Evolutionary conservation across 2,113 vertebrate species (phyloP), one percentile per base, ranked within the genome.

Genomic region (Clarias magur): DNA sequence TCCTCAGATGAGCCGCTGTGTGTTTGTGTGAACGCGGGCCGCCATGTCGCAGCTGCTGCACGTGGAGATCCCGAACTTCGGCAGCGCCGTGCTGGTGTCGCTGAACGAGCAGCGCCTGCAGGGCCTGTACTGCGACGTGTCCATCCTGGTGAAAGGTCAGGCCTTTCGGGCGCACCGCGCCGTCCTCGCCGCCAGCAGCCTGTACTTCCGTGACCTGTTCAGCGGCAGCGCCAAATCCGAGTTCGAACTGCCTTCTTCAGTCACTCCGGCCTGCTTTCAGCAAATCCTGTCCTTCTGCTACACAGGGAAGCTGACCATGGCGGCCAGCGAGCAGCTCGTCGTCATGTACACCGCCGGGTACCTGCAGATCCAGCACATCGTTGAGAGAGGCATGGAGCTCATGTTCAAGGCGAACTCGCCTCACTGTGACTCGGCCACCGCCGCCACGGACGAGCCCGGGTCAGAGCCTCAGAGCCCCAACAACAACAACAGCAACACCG

Each of bases 321-420:
- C 98, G 0, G 98, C 98, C 56, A 99, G 98, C 67, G 98, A 99
- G 94, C 98, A 99, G 96, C 97, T 99, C 62, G 98, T 99, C 93
- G 97, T 99, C 92, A 99, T 99, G 98, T 99, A 99, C 96, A 99
- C 98, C 0, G 98, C 98, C 0, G 98, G 98, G 86, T 99, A 99
- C 95, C 96, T 99, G 91, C 98, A 99, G 94, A 99, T 99, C 94
- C 98, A 99, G 94, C 97, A 99, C 94, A 99, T 99, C 62, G 97
- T 99, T 89, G 98, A 99, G 95, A 95, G 96, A 19, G 98, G 98
- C 75, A 99, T 98, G 68, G 98, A 99, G 94, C 96, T 99, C 89
- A 97, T 99, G 97, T 98, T 99, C 93, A 99, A 99, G 94, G 98
- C 98, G 78, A 99, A 97, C 95, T 99, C 98, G 0, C 98, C 98